Conservation (phyloP, 2,113 vertebrate species). For the Cyanocitta stelleri region DNA sequence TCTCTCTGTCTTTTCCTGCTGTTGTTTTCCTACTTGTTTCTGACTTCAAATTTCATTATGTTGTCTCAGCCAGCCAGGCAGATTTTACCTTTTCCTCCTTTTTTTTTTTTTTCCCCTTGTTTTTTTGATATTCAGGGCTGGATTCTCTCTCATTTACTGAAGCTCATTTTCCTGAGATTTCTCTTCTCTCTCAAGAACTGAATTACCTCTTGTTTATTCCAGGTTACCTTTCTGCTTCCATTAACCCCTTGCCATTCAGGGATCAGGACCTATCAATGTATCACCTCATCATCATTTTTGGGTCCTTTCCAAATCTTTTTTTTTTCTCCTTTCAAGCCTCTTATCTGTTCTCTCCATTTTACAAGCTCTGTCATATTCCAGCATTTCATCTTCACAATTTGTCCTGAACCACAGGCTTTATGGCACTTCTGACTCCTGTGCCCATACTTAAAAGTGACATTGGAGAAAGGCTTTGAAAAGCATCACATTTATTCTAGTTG, state of each 20-base stretch:
- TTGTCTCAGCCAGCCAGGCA: not conserved
- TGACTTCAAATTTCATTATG: not conserved
- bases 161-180: not conserved
- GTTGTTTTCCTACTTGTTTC: not conserved
- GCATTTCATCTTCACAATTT: not conserved
- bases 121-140: not conserved
- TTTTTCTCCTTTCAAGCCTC: not conserved
- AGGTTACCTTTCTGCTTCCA: not conserved
- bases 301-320: not conserved
- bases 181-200: not conserved
- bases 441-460: not conserved
- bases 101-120: not conserved
- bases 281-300: not conserved
- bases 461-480: not conserved
- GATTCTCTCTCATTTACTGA: not conserved
- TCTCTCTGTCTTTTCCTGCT: not conserved
- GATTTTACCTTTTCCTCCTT: not conserved
- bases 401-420: not conserved
- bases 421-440: not conserved
- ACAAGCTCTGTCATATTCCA: not conserved
- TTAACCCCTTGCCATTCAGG: not conserved
- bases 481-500: not conserved
- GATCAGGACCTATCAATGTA: not conserved
- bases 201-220: not conserved
- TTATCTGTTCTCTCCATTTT: not conserved